Evolutionary conservation across 2,113 vertebrate genomes (phyloP).

Genomic region (Gorsachius goisagi): DNA sequence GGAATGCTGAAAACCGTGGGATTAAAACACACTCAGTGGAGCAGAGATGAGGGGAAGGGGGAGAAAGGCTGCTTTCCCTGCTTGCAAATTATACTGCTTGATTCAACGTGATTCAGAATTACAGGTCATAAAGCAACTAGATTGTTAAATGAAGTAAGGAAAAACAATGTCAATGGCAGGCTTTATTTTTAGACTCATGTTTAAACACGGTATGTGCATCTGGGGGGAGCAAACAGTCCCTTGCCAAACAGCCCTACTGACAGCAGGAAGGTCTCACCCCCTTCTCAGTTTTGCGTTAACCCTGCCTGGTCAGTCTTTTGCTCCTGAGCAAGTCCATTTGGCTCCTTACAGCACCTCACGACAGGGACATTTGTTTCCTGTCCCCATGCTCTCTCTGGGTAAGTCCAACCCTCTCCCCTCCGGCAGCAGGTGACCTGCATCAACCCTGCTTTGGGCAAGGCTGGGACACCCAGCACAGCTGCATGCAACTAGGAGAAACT

Average conservation of each 20-base stretch:
- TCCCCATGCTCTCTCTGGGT: background rate
- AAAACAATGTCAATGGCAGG: slow-evolving; percentile 53
- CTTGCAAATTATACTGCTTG: slow-evolving; percentile 17
- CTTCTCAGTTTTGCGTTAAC: background rate
- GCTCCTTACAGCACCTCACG: background rate
- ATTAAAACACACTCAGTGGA: slow-evolving; percentile 57
- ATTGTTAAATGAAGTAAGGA: slow-evolving; percentile 63
- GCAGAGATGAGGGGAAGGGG: background rate
- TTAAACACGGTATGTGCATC: slow-evolving; percentile 37
- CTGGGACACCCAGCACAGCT: background rate
- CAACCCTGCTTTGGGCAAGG: background rate
- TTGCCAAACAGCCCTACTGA: slow-evolving; percentile 22
- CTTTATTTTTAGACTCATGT: slow-evolving; percentile 50
- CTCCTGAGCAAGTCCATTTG: background rate
- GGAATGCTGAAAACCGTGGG: slow-evolving; percentile 62
- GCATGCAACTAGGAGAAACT: background rate
- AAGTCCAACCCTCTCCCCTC: background rate
- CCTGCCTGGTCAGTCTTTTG: slow-evolving; percentile 10
- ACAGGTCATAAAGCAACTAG: slow-evolving; percentile 56
- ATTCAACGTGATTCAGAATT: slow-evolving; percentile 33
- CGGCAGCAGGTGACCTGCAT: background rate
- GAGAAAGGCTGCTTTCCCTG: background rate
- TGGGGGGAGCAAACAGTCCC: slow-evolving; percentile 44
- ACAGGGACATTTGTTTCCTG: background rate
- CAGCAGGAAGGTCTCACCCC: slow-evolving; percentile 37